Evolutionary conservation across 2,888 invertebrate genomes (phyloP), one percentile per base, ranked within the genome.

Genomic region (Plagodis dolabraria): DNA sequence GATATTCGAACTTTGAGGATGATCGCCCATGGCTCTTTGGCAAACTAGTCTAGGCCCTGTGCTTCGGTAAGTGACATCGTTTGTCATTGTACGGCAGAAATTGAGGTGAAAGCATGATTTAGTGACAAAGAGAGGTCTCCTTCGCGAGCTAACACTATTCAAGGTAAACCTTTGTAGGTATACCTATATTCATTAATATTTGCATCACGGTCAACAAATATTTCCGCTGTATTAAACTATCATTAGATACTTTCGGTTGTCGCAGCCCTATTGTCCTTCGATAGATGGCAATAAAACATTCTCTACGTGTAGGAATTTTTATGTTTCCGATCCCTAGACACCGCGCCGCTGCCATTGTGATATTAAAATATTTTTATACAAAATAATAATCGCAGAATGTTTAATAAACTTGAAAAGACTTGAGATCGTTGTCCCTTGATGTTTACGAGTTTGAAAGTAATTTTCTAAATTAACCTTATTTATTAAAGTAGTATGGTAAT

Each of bases 291-390:
- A 88, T 90, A 86, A 87, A 88, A 83, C 78, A 82, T 78, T 79
- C 79, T 76, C 77, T 85, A 85, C 90, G 92, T 90, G 92, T 85
- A 76, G 87, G 92, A 82, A 91, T 92, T 87, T 90, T 90, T 90
- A 92, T 92, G 77, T 87, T 87, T 92, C 92, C 91, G 87, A 90
- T 89, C 79, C 76, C 67, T 80, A 80, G 75, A 81, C 84, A 77
- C 78, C 63, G 57, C 68, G 77, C 78, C 63, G 57, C 68, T 71
- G 64, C 82, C 75, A 83, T 83, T 78, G 79, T 77, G 64, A 80
- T 80, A 75, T 71, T 67, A 74, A 72, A 77, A 64, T 42, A 44
- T 70, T 68, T 68, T 69, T 65, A 53, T 61, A 68, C 63, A 74
- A 22, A 70, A 68, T 61, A 65, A 70, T 69, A 74, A 68, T 68